Evolutionary conservation across 2,888 invertebrate genomes (phyloP), one percentile per base, ranked within the genome.

Genomic region (Cremastinae sp.): DNA sequence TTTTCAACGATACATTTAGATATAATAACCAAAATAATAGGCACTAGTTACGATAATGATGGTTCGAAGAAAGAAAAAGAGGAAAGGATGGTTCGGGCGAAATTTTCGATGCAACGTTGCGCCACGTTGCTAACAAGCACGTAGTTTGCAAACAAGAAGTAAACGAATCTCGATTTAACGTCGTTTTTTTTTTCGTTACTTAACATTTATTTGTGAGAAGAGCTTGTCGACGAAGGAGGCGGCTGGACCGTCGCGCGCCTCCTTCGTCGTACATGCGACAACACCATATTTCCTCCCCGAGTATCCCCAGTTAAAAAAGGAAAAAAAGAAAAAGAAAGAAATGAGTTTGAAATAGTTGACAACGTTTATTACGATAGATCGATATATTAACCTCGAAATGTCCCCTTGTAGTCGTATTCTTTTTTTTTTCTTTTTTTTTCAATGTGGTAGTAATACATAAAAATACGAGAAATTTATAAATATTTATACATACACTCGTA

Each of bases 41-140:
- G n/a, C n/a, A n/a, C n/a, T n/a, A n/a, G n/a, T n/a, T n/a, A n/a
- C n/a, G n/a, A n/a, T 16, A 14, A 28, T 18, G 28, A 53, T 2
- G n/a, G 8, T 56, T 62, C 2, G 9, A 47, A 38, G 10, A 41
- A 62, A 47, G 56, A 73, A 54, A 20, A 2, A 47, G 9, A 14
- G 22, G n/a, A 51, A 10, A 47, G 5, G 18, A 51, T 53, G 47
- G 12, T 45, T 66, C 62, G 51, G 61, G 8, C 69, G 73, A 79
- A 80, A 51, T 47, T 54, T 49, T 84, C 82, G 79, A 81, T 72
- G 82, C 83, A 83, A 83, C 77, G 84, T 89, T 89, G 88, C 84
- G 84, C 89, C 89, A 89, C 87, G 87, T 85, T 89, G 81, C 86
- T 83, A 80, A 78, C 87, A 86, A 85, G 81, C 80, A 82, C 16